Percentiles rank a stretch among this genome's conserved stretches.
phyloP scores from a whole-genome alignment of 2,113 vertebrate species.

The Callorhinus ursinus region DNA sequence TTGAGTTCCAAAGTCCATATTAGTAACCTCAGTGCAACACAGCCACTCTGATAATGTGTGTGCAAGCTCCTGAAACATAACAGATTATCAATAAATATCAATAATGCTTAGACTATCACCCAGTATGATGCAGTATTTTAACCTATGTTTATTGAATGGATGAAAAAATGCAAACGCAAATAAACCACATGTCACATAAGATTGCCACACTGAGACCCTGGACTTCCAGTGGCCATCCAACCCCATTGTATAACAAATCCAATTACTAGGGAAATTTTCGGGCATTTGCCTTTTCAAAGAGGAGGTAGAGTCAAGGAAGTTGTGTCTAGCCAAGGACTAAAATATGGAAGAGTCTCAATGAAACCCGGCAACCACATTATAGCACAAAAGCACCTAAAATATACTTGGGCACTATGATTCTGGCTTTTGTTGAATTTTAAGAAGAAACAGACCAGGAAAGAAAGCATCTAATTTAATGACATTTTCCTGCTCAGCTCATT shows the following conservation, averaged over 20 bases:
- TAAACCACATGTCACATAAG: neutral
- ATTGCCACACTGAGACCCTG: neutral
- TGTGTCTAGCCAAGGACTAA: neutral
- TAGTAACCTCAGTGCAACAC: neutral
- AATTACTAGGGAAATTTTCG: neutral
- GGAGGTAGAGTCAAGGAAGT: neutral
- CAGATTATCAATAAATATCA: constrained; percentile 51
- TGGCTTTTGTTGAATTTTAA: constrained; percentile 1
- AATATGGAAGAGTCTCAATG: neutral
- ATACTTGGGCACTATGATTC: neutral
- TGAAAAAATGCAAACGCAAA: constrained; percentile 13
- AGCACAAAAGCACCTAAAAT: neutral
- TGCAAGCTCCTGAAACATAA: neutral
- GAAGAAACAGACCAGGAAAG: constrained; percentile 46
- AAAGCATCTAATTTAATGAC: constrained; percentile 4
- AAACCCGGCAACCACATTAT: neutral
- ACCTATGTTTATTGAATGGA: constrained; percentile 40
- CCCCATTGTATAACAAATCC: neutral
- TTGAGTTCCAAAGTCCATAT: neutral
- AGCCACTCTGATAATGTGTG: neutral
- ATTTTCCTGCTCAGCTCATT: constrained; percentile 27
- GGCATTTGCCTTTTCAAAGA: neutral
- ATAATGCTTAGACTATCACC: neutral
- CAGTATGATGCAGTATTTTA: constrained; percentile 19
- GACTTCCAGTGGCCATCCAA: neutral